Conservation (phyloP, 2,797 vertebrate species). For the Schizopygopsis malacanthus region DNA sequence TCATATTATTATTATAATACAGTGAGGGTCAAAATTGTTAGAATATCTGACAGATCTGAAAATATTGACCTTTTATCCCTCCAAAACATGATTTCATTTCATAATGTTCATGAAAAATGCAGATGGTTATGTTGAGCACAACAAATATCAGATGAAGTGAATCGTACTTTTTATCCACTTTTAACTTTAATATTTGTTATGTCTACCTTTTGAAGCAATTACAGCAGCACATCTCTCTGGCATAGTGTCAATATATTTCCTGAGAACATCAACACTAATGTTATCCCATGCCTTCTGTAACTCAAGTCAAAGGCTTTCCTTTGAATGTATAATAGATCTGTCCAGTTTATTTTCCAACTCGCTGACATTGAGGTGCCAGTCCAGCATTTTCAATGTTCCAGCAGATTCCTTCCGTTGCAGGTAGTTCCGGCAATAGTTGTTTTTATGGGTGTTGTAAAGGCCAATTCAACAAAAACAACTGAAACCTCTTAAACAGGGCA, state of each 20-base stretch:
- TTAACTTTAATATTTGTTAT: not conserved
- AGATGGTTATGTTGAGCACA: not conserved
- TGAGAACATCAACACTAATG: not conserved
- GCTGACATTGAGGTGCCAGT: not conserved
- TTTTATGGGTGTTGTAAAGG: not conserved
- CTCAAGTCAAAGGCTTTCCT: not conserved
- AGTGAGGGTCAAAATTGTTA: too few relatives aligned
- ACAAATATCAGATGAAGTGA: not conserved
- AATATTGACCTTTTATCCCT: not conserved
- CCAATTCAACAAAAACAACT: not conserved
- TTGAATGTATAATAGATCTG: not conserved
- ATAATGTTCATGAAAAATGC: not conserved
- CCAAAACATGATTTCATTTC: not conserved
- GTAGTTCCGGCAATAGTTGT: not conserved
- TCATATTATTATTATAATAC: too few relatives aligned
- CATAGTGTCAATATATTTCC: not conserved
- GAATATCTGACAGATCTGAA: too few relatives aligned
- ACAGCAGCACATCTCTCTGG: not conserved
- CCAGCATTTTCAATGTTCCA: not conserved
- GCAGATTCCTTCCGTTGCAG: not conserved
- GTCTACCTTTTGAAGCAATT: not conserved
- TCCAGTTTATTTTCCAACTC: too few relatives aligned
- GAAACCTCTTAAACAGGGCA: not conserved
- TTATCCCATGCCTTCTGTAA: not conserved
- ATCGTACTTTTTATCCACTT: not conserved